Percentiles rank a stretch among this genome's conserved stretches.
These are phyloP conservation scores for Stenodera caucasica DNA, from an alignment of 2,888 invertebrate genomes.

Conservation along the genomic window DNA sequence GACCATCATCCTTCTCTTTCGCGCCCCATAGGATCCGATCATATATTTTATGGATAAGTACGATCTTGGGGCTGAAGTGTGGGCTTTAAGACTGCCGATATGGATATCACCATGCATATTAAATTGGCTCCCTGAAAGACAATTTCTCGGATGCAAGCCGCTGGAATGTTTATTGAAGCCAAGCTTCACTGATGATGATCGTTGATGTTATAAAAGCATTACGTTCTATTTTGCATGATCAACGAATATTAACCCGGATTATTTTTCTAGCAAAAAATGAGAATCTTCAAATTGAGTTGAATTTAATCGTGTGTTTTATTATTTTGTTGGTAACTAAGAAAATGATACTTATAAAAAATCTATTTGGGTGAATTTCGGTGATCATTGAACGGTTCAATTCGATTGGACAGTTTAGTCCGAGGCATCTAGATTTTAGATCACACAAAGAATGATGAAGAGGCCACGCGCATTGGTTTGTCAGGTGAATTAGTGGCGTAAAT, in stretches of 20 bases:
- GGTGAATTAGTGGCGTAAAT: slow-evolving; percentile 53
- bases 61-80: slow-evolving; percentile 20
- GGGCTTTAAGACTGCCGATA: slow-evolving; percentile 20
- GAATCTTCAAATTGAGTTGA: background rate
- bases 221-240: background rate
- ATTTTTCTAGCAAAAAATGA: background rate
- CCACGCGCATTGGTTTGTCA: slow-evolving; percentile 45
- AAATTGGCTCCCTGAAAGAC: slow-evolving; percentile 26
- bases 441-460: slow-evolving; percentile 44
- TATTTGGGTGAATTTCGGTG: slow-evolving; percentile 11
- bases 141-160: slow-evolving; percentile 26
- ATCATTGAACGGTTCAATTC: slow-evolving; percentile 21
- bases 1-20: slow-evolving; percentile 18
- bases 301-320: background rate
- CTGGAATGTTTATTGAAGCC: slow-evolving; percentile 37
- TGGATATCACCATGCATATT: slow-evolving; percentile 24
- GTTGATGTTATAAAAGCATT: background rate
- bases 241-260: background rate
- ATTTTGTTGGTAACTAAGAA: no score
- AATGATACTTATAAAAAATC: no score
- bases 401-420: slow-evolving; percentile 28
- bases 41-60: slow-evolving; percentile 27
- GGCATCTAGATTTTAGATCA: slow-evolving; percentile 29
- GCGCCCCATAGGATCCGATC: slow-evolving; percentile 23
- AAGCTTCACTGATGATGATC: background rate